Conservation (phyloP, 2,113 vertebrate genomes). For the Sturnus vulgaris region DNA sequence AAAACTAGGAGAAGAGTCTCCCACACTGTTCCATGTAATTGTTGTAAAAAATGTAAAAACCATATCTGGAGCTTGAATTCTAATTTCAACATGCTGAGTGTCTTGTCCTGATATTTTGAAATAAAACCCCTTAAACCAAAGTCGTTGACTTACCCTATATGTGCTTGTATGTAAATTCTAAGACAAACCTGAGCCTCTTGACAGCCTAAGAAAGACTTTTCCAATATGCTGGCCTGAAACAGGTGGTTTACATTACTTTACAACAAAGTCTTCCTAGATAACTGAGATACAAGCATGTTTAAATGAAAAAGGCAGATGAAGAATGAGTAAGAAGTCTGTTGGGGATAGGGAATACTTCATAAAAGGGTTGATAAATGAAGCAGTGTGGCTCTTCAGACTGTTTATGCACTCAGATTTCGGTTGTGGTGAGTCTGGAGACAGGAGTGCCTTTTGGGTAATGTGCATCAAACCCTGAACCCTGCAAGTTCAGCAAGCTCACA, state of each 20-base stretch:
- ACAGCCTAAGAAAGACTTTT: neutral
- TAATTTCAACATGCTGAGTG: neutral
- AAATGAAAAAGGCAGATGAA: neutral
- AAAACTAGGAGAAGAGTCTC: neutral
- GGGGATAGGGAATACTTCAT: neutral
- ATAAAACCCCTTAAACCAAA: neutral
- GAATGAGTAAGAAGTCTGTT: neutral
- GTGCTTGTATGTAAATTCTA: neutral
- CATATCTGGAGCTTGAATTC: neutral
- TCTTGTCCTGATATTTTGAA: neutral
- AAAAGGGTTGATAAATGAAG: neutral
- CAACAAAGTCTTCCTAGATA: neutral
- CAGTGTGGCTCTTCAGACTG: neutral
- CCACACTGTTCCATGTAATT: neutral
- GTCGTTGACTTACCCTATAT: neutral
- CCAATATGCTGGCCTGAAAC: neutral
- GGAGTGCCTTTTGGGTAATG: neutral
- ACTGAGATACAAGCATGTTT: neutral
- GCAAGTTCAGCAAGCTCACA: neutral
- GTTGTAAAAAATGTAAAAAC: neutral
- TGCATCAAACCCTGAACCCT: neutral
- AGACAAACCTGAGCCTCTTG: neutral
- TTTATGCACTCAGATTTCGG: neutral
- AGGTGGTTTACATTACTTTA: neutral
- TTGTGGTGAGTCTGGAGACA: neutral